Evolutionary conservation across 1,140 invertebrate genomes (phyloP), one percentile per base, ranked within the genome.

Genomic region (Zophobas morio): DNA sequence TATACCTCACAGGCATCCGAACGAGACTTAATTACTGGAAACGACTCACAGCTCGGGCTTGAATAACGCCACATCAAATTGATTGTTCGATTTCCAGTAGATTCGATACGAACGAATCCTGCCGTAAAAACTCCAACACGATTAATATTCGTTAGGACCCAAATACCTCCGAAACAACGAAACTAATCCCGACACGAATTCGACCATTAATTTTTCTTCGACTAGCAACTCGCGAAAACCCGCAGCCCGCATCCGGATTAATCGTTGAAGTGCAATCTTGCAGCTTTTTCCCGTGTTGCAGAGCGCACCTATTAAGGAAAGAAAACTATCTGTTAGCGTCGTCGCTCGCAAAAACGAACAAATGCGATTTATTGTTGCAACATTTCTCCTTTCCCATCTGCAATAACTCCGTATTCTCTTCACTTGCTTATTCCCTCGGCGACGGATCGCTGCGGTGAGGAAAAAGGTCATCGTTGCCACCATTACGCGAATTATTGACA

Each of bases 71-170:
- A 49, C 35, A 35, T 73, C 71, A 73, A 73, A 73, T 73, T 73
- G 71, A 73, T 73, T 73, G 71, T 73, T 73, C 49, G 71, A 73
- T 73, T 73, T 53, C 49, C 71, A 73, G 6, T 33, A 39, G 6
- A 53, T 42, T 70, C 37, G 37, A n/a, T 37, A 6, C 56, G 34
- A 36, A 51, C 56, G 46, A 53, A 53, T 51, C 46, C 3, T 56
- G 71, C 71, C 71, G 71, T 56, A 56, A 73, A 72, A 73, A 73
- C 71, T 73, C 35, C 34, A 42, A 33, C 49, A 73, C 71, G 37
- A 73, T 73, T 73, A 73, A 73, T 73, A 73, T 73, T 73, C 71
- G 71, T 73, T 73, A 73, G 40, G 36, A 56, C 39, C 60, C n/a
- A 51, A 51, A 51, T 51, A 51, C 49, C 49, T 4, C 60, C 60